Evolutionary conservation across 2,888 invertebrate species (phyloP).

Genomic region (Lutraria lutraria): DNA sequence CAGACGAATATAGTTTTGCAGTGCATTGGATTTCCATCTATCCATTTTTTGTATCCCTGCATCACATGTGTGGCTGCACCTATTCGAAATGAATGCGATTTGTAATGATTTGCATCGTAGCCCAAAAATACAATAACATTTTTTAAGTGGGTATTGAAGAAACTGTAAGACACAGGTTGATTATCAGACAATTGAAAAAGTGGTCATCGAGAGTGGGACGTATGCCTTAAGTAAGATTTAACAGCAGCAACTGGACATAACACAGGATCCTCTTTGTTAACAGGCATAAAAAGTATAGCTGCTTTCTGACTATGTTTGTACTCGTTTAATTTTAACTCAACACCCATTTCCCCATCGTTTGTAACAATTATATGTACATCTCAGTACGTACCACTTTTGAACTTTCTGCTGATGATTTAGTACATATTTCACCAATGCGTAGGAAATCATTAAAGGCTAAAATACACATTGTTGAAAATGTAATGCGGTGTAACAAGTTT

Average conservation of each 20-base stretch:
- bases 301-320: background rate
- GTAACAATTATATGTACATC: background rate
- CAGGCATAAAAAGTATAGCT: background rate
- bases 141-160: background rate
- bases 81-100: conserved; percentile 26
- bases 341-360: background rate
- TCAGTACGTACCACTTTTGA: background rate
- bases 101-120: background rate
- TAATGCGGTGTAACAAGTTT: background rate
- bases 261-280: background rate
- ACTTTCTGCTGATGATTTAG: background rate
- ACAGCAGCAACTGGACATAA: background rate
- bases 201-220: background rate
- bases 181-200: conserved; percentile 8
- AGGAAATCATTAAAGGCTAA: conserved; percentile 7
- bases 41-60: conserved; percentile 28
- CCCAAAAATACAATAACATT: conserved; percentile 21
- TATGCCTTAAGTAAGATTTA: background rate
- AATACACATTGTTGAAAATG: conserved; percentile 9
- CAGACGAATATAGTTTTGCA: conserved; percentile 6
- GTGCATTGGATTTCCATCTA: conserved; percentile 29
- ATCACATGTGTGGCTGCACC: too few relatives aligned
- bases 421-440: conserved; percentile 15
- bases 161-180: background rate
- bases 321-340: background rate